Conservation (phyloP, 2,888 invertebrate species). For the Thera obeliscata region DNA sequence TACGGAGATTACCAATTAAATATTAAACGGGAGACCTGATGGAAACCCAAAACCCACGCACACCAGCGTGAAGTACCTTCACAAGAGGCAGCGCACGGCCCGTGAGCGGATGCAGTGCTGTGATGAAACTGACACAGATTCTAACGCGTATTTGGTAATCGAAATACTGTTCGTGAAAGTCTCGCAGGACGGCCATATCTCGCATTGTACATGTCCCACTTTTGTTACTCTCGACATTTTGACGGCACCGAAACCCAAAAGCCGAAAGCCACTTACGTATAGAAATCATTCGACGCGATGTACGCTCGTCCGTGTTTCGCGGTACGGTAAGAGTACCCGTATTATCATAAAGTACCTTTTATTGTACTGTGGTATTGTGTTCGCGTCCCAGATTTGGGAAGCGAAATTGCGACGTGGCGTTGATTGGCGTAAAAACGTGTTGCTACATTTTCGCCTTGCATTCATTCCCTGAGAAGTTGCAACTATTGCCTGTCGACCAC, state of each 20-base stretch:
- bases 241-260: constrained; percentile 79
- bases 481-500: constrained; percentile 71
- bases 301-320: constrained; percentile 47
- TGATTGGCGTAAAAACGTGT: constrained; percentile 76
- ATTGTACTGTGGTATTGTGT: constrained; percentile 55
- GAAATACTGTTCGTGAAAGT: constrained; percentile 82
- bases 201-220: constrained; percentile 78
- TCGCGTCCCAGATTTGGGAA: constrained; percentile 77
- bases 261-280: constrained; percentile 62
- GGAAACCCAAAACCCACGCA: constrained; percentile 46
- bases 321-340: constrained; percentile 60
- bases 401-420: constrained; percentile 71
- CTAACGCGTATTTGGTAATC: constrained; percentile 84
- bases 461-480: constrained; percentile 79
- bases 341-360: constrained; percentile 39
- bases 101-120: constrained; percentile 76
- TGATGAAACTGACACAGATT: constrained; percentile 85
- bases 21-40: constrained; percentile 28
- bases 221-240: constrained; percentile 72
- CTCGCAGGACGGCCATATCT: constrained; percentile 79
- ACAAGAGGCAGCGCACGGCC: constrained; percentile 65
- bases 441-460: constrained; percentile 81
- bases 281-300: constrained; percentile 66
- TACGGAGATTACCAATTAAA: constrained; percentile 23
- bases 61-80: constrained; percentile 51